phyloP scores from a whole-genome alignment of 2,797 vertebrate species.

The Sebastes matsubarae region DNA sequence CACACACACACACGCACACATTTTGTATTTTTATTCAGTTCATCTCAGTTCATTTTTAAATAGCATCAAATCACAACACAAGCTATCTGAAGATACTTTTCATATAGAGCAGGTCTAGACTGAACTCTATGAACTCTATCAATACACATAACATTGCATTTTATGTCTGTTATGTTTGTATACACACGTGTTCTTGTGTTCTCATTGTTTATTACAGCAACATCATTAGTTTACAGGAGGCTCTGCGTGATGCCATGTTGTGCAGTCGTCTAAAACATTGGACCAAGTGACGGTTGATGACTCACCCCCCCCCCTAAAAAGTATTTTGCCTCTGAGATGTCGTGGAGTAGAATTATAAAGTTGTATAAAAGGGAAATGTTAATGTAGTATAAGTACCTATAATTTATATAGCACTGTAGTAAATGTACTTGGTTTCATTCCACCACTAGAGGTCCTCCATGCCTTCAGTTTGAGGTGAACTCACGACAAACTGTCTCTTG shows the following conservation, averaged over 20 bases:
- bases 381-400: not conserved
- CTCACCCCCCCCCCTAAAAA: too few relatives aligned
- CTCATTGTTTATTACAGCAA: too few relatives aligned
- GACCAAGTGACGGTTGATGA: too few relatives aligned
- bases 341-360: not conserved
- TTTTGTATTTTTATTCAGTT: not conserved
- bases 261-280: too few relatives aligned
- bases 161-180: too few relatives aligned
- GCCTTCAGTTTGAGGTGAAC: not conserved
- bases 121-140: not conserved
- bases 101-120: not conserved
- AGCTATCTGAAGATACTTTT: too few relatives aligned
- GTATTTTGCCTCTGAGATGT: not conserved
- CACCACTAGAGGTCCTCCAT: slow-evolving; percentile 43
- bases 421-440: not conserved
- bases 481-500: not conserved
- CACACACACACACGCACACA: not conserved
- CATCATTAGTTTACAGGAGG: too few relatives aligned
- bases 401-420: not conserved
- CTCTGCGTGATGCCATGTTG: too few relatives aligned
- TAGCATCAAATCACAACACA: too few relatives aligned
- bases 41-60: too few relatives aligned
- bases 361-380: not conserved
- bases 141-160: too few relatives aligned
- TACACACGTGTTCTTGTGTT: too few relatives aligned